Conservation (phyloP, 35 echinoderm and acorn worm genomes). For the Heliocidaris tuberculata region DNA sequence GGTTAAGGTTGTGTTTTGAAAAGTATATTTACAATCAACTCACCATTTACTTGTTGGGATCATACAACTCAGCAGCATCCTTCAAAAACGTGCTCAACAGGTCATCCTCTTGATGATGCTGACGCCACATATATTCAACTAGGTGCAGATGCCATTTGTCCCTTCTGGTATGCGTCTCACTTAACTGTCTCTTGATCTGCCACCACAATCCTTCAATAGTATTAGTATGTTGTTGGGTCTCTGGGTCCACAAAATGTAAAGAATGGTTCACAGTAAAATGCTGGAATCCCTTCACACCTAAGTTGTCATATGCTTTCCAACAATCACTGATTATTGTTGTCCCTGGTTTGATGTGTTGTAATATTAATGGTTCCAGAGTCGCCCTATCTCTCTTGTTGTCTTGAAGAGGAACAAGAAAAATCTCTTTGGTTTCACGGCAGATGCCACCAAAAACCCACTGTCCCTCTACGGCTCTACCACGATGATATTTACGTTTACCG, state of each 20-base stretch:
- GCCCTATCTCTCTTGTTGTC: constrained; percentile 19
- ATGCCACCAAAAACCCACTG: constrained; percentile 68
- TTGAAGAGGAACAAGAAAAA: constrained; percentile 47
- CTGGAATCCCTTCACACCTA: neutral
- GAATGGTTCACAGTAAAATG: constrained; percentile 52
- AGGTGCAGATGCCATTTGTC: neutral
- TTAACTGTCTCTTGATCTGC: constrained; percentile 6
- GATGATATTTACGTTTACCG: constrained; percentile 54
- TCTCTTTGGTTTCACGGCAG: constrained; percentile 22
- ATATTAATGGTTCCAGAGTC: constrained; percentile 35
- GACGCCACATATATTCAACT: constrained; percentile 4
- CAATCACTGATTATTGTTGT: constrained; percentile 56
- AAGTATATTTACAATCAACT: neutral
- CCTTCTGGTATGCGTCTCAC: neutral
- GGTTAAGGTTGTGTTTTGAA: neutral
- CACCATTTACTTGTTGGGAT: neutral
- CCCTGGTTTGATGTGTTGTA: constrained; percentile 46
- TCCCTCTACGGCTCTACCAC: constrained; percentile 24
- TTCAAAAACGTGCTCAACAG: neutral
- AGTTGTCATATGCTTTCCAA: constrained; percentile 54
- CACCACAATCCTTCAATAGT: constrained; percentile 22
- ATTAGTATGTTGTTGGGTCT: neutral
- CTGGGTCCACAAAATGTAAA: neutral
- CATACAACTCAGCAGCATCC: neutral
- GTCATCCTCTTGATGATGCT: neutral